Base-by-base conservation (phyloP, 2,888 invertebrate species). In the Drosophila melanosoma region DNA sequence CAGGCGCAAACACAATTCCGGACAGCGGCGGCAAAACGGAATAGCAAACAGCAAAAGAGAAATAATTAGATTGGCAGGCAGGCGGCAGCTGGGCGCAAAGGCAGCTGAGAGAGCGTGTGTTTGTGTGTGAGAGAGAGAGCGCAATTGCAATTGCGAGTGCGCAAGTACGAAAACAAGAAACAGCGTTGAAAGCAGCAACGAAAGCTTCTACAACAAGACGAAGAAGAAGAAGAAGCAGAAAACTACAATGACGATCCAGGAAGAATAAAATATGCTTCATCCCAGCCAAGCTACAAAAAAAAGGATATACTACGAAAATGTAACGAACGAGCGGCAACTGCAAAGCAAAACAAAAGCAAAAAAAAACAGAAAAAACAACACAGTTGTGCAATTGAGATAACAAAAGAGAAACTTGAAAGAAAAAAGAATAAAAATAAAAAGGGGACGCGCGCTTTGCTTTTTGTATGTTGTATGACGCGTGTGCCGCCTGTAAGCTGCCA, bases 391-490 rank as follows among this genome's bases (percentile, higher is more conserved):
- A 85, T 86, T 84, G 84, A 89, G 87, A 89, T 84, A 89, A 85
- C 85, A 89, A 89, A 84, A 80, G 78, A 71, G 69, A 76, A 82
- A 87, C 85, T 82, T 89, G 76, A 72, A 80, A 71, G 68, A 56
- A 26, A n/a, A 40, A 20, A 29, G n/a, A 32, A 40, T 15, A 57
- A 40, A 54, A 36, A 36, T 54, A 36, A 57, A 87, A 89, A 90
- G 83, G 87, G 87, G 87, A 87, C 89, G 87, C 87, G 80, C 89
- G 87, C 90, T 87, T 88, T 87, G 87, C 87, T 90, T 87, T 90
- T 87, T 74, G 45, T 45, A 45, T 23, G 69, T 67, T 75, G 77
- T 67, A 76, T 73, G 79, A 79, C 76, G 82, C 76, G 83, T 82
- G 80, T 76, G 74, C 74, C 82, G 74, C 77, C 83, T 62, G 67